Percentiles rank a stretch among this genome's conserved stretches.
phyloP scores from a whole-genome alignment of 2,888 invertebrate genomes.

The Molorchus minor region DNA sequence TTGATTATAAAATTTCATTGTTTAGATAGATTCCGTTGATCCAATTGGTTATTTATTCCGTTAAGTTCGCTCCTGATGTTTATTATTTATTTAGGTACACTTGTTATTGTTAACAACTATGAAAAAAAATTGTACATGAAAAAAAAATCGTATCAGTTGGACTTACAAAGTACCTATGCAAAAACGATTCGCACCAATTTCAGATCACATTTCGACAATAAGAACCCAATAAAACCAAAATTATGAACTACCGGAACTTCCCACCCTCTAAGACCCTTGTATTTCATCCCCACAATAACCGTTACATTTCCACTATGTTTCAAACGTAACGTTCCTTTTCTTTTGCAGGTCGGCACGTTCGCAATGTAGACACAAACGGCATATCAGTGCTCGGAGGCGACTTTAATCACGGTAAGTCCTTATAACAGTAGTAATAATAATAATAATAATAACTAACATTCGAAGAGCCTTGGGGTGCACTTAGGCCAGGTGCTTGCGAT shows the following conservation, averaged over 20 bases:
- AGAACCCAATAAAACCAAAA: neutral
- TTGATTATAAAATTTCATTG: too few species aligned
- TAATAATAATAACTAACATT: constrained; percentile 44
- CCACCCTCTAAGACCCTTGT: neutral
- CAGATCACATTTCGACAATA: neutral
- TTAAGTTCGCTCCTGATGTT: too few species aligned
- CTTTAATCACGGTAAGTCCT: constrained; percentile 63
- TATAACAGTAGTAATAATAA: constrained; percentile 35
- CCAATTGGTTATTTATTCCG: too few species aligned
- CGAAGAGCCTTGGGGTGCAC: constrained; percentile 8
- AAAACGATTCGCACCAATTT: neutral
- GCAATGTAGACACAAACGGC: constrained; percentile 61
- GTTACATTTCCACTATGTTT: neutral
- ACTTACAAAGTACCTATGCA: too few species aligned
- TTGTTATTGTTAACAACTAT: too few species aligned
- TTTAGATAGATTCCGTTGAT: too few species aligned
- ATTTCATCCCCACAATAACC: constrained; percentile 13
- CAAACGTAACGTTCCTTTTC: constrained; percentile 29
- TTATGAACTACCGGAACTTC: neutral
- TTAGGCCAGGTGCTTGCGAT: constrained; percentile 11
- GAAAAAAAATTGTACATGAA: too few species aligned
- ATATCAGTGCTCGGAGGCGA: constrained; percentile 60
- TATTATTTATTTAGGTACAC: too few species aligned
- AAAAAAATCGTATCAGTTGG: too few species aligned
- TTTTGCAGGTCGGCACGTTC: constrained; percentile 60